Evolutionary conservation across 2,888 invertebrate genomes (phyloP), one percentile per base, ranked within the genome.

Genomic region (Heliconius aoede): DNA sequence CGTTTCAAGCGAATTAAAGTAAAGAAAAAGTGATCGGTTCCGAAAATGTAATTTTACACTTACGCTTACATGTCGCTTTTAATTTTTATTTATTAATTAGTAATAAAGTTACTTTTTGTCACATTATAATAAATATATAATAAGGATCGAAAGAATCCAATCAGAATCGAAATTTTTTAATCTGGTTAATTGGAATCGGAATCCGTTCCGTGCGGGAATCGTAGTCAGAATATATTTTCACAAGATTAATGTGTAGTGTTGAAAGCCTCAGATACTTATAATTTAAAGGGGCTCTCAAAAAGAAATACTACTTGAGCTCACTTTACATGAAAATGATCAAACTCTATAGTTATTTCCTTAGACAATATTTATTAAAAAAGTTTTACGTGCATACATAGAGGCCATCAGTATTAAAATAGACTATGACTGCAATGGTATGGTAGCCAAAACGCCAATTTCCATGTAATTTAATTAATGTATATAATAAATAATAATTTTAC

Each of bases 361-460:
- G 13, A 24, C 9, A 67, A 67, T 15, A 40, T 67, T 21, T 68
- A 30, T 69, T 55, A 69, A 69, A 69, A 69, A 69, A 28, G 28
- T 21, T 68, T 28, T 51, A 28, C 55, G 9, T 32, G n/a, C 30
- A 30, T 30, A 69, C 51, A 55, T 69, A 69, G 55, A 55, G 55
- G 30, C 51, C 51, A 7, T 30, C 69, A 1, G 28, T 62, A 58
- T 24, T 7, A 79, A 74, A 77, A 79, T 79, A 79, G 74, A 75
- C 15, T 13, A 60, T 51, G 51, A 72, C 58, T 65, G 61, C 46
- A 21, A 24, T 58, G 60, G 61, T 40, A 46, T 69, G 65, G 55
- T 51, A 30, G 80, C 80, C 80, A 80, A 79, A 74, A 77, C 76
- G 80, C 76, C 80, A 77, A 77, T 80, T 79, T 30, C 62, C 18